Evolutionary conservation across 2,113 vertebrate genomes (phyloP), one percentile per base, ranked within the genome.

Genomic region (Trogon surrucura): DNA sequence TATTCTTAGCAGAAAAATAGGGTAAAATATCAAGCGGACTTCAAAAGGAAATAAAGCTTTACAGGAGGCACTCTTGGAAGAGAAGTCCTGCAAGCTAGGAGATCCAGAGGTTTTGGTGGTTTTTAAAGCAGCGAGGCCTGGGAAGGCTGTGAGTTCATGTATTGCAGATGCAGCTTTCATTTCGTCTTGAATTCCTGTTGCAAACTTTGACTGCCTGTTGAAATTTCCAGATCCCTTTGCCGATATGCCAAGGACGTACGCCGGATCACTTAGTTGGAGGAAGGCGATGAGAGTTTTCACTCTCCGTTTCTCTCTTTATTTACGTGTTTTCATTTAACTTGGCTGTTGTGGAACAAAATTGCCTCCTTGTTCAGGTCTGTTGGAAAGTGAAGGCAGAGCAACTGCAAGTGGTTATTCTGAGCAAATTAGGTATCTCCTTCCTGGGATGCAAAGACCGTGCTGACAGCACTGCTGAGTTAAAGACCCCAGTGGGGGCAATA

Each of bases 31-130:
- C 95, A 95, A 91, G 71, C 78, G 84, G 92, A 93, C 94, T 96
- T 96, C 86, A 96, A 96, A 89, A 94, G 74, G 91, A 98, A 97
- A 96, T 77, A 81, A 73, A 97, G 91, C 81, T 97, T 97, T 97
- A 92, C 92, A 88, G 87, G 89, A 95, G 95, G 89, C 83, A 89
- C 79, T 93, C 88, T 83, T 91, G 25, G 53, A 96, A 95, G 80
- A 78, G 82, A 83, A 74, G 74, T 96, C 89, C 97, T 95, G 91
- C 92, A 96, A 96, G 88, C 85, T 36, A 56, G 64, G 83, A 87
- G 84, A 92, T 85, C 67, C 93, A 93, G 95, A 96, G 87, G 75
- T 91, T 95, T 92, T 29, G 56, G 79, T 94, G 95, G 77, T 96
- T 96, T 86, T 79, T 96, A 93, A 96, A 66, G 83, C 89, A 85